Conservation (phyloP, 1,140 invertebrate genomes). For the Orussus abietinus region DNA sequence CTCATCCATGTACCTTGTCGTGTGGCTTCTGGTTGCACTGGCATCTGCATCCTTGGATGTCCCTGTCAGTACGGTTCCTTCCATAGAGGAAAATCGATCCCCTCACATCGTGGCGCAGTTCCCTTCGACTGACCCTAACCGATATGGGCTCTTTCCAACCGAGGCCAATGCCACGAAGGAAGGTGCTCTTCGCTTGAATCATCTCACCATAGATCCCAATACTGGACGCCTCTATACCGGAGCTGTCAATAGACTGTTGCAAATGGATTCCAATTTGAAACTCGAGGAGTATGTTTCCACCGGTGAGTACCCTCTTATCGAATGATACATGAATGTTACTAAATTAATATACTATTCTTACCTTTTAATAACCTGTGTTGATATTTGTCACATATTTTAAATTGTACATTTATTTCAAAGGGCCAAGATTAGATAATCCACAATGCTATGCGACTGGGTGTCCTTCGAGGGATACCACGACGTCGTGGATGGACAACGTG, state of each 20-base stretch:
- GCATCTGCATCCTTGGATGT: constrained; percentile 31
- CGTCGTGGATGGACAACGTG: constrained; percentile 73
- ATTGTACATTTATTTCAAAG: constrained; percentile 56
- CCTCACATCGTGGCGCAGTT: constrained; percentile 39
- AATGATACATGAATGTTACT: neutral
- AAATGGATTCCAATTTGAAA: constrained; percentile 71
- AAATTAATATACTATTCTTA: too few relatives aligned
- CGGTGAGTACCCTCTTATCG: constrained; percentile 35
- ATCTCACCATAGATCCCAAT: constrained; percentile 61
- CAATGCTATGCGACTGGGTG: constrained; percentile 85
- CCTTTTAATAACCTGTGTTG: too few relatives aligned
- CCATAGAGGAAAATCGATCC: constrained; percentile 26
- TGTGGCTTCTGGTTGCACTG: constrained; percentile 32
- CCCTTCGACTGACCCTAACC: constrained; percentile 21
- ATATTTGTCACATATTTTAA: neutral
- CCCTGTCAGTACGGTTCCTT: constrained; percentile 19
- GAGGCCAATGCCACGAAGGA: constrained; percentile 45
- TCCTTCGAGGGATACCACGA: constrained; percentile 61
- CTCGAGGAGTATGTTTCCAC: constrained; percentile 65
- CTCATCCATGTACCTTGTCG: constrained; percentile 24
- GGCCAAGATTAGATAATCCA: constrained; percentile 78
- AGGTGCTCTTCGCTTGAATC: constrained; percentile 52
- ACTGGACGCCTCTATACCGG: constrained; percentile 70
- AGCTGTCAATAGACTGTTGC: constrained; percentile 79
- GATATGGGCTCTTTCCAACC: constrained; percentile 21